Evolutionary conservation across 2,113 vertebrate genomes (phyloP), one percentile per base, ranked within the genome.

Genomic region (Chloroceryle aenea): DNA sequence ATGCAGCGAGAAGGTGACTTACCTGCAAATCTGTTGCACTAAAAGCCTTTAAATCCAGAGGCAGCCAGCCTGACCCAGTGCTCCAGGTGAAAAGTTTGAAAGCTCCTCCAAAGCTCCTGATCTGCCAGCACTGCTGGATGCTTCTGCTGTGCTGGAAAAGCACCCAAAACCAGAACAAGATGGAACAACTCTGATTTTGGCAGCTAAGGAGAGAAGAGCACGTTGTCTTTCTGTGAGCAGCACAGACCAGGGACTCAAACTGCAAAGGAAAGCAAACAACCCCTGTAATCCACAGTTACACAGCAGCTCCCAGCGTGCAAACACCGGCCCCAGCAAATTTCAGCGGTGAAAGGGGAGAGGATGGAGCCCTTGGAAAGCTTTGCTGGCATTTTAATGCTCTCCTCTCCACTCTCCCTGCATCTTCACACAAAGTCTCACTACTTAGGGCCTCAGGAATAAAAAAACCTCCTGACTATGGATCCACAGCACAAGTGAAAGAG

Each of bases 21-120:
- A 95, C 90, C 88, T 90, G 69, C 10, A 84, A 25, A 63, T 40
- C n/a, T 77, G n/a, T 59, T 88, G 25, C 61, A 69, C 22, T 67
- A 36, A 32, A 74, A 85, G 81, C 56, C 34, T 43, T 82, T n/a
- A 59, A 67, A 53, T 11, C 72, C 21, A 0, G 38, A 36, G 50
- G 53, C 84, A 75, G 73, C 27, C 1, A 1, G 63, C 59, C 50
- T 2, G 4, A 19, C 18, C 14, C 1, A 21, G 38, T 58, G 80
- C 58, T 38, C 59, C 5, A 32, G 64, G 38, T 55, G 73, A 32
- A 21, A 58, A n/a, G 52, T 75, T 0, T 85, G 59, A 82, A 56
- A 43, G 21, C 3, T 82, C 67, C 50, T 72, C 61, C 68, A 6
- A 2, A 66, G 40, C 67, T 89, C 34, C 34, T 63, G 21, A 16